Base-by-base conservation (phyloP, 2,888 invertebrate genomes). In the Cantharis nigra region DNA sequence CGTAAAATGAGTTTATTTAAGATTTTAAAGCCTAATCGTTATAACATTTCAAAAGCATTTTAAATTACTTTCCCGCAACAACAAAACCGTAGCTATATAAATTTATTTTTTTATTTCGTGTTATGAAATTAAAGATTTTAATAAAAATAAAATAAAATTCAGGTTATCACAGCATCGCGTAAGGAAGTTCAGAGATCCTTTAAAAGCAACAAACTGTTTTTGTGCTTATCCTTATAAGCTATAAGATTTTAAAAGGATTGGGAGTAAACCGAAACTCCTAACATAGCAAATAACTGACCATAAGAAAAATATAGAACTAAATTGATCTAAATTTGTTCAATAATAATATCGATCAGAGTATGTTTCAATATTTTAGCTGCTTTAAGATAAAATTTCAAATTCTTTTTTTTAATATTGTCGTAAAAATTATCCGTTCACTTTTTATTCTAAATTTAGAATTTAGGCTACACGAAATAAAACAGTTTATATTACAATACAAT, bases 201-300 rank as follows among this genome's bases (percentile, higher is more conserved):
- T 69, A 70, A 71, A 78, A 72, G 72, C 71, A 72, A 70, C 75
- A 74, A 71, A 71, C 78, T 72, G 78, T 70, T 65, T 77, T 70
- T 72, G 74, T 64, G 69, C 72, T 78, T 75, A 78, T 78, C 78
- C 78, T 26, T 70, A 30, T 77, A 77, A 77, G 77, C 77, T 71
- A 13, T 65, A 20, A 33, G 76, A 33, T 76, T 76, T 69, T 69
- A 33, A 63, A 63, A 49, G 70, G 77, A 72, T 78, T 77, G 69
- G 4, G 70, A 33, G 71, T 23, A 71, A 78, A 70, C 69, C 69
- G 72, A 74, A 74, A 74, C 71, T 71, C 69, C 64, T 71, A 67
- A 65, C 64, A 72, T 69, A 70, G 30, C 70, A 63, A 71, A 62
- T 10, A 72, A 72, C 75, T 72, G 75, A 75, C 75, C 75, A 71